Percentiles rank a stretch among this genome's conserved stretches.
Conservation (phyloP, 2,797 vertebrate species). For the Nyctibius grandis region DNA sequence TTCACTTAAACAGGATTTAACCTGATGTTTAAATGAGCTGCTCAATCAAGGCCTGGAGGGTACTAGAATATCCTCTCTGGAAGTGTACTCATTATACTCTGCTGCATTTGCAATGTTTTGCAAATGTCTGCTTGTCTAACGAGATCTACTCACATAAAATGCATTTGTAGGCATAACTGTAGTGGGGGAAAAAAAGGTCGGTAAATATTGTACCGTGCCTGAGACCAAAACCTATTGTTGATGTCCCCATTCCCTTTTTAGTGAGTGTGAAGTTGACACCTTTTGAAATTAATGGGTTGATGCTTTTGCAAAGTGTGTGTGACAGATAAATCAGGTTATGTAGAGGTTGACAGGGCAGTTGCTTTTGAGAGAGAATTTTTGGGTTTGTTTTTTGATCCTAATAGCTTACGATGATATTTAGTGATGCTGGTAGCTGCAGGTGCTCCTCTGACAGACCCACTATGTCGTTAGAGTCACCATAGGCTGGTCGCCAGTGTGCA, state of each 20-base stretch:
- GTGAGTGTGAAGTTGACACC: background rate
- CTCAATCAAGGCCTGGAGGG: conserved; percentile 1
- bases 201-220: background rate
- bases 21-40: conserved; percentile 31
- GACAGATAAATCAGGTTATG: background rate
- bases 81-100: background rate
- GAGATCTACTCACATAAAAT: background rate
- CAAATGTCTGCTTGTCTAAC: background rate
- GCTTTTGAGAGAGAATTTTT: background rate
- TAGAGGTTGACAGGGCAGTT: background rate
- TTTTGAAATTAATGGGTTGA: background rate
- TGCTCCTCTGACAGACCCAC: background rate
- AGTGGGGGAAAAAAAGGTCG: background rate
- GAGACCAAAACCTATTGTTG: background rate
- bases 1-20: conserved; percentile 35
- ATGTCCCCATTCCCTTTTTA: background rate
- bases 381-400: background rate
- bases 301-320: background rate
- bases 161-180: background rate
- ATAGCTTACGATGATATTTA: background rate
- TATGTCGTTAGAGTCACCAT: fast-evolving
- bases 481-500: background rate
- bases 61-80: conserved; percentile 16
- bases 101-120: background rate
- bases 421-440: background rate